phyloP scores from a whole-genome alignment of 2,113 vertebrate species.

The Tangachromis dhanisi region DNA sequence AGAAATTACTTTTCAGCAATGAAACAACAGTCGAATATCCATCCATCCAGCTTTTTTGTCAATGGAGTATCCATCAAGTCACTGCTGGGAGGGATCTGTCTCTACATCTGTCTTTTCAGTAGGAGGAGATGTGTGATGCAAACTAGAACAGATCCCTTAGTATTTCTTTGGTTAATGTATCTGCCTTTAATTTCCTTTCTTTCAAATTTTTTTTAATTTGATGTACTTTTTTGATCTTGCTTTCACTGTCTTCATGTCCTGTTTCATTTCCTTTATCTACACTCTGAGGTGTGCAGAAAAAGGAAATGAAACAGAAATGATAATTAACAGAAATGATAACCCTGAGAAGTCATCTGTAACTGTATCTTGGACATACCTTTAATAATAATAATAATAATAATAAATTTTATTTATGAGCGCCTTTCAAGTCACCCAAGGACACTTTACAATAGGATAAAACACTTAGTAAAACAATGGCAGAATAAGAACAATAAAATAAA shows the following conservation, averaged over 20 bases:
- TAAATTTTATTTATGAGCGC: no score
- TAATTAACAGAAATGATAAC: not conserved
- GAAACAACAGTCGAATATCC: not conserved
- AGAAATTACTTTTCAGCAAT: not conserved
- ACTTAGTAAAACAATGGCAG: no score
- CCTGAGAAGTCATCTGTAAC: not conserved
- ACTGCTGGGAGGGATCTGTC: not conserved
- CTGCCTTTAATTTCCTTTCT: not conserved
- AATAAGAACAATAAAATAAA: no score
- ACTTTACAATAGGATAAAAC: no score
- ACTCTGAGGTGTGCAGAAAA: not conserved
- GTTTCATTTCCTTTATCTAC: not conserved
- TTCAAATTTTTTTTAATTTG: rapidly evolving
- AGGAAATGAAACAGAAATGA: not conserved
- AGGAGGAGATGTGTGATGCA: not conserved
- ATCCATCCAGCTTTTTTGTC: not conserved
- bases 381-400: no score
- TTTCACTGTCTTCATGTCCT: not conserved
- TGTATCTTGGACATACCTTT: not conserved
- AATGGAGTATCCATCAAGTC: not conserved
- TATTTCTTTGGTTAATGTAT: not conserved
- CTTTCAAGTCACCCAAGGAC: no score
- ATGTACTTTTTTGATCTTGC: not conserved
- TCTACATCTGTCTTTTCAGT: not conserved
- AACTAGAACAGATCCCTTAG: not conserved